Percentiles rank a stretch among this genome's conserved stretches.
These are phyloP conservation scores for Girardinus metallicus DNA, from an alignment of 2,797 vertebrate species.

Conservation along the genomic window DNA sequence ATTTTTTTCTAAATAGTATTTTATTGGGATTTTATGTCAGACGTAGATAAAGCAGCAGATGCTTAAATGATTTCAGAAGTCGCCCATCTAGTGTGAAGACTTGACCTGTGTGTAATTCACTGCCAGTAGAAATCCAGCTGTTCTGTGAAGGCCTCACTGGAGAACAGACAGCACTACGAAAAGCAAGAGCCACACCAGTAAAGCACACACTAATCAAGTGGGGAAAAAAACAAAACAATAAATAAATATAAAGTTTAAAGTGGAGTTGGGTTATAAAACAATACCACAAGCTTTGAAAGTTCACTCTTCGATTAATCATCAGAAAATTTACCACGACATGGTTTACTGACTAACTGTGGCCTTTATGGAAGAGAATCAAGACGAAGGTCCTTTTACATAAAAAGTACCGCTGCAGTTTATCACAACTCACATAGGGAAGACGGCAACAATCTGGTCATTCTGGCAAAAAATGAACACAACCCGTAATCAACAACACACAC, in stretches of 20 bases:
- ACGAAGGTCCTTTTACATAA: background rate
- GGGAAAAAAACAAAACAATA: background rate
- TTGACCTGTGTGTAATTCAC: background rate
- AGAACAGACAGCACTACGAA: background rate
- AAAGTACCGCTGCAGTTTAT: background rate
- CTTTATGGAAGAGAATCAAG: background rate
- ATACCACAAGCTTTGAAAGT: background rate
- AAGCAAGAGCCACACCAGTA: background rate
- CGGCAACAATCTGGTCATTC: background rate
- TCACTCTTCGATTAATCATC: background rate
- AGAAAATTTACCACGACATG: background rate
- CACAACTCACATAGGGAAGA: background rate
- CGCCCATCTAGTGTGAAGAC: background rate
- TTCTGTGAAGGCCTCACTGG: background rate
- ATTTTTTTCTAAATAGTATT: background rate
- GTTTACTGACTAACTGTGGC: background rate
- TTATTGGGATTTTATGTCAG: background rate
- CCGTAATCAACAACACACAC: background rate
- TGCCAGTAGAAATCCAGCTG: background rate
- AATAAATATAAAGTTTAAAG: background rate
- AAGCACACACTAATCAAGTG: background rate
- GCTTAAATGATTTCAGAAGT: background rate
- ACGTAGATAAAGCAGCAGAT: background rate
- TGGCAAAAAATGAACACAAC: background rate
- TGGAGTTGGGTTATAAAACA: background rate